Base-by-base conservation (phyloP, 2,888 invertebrate genomes). In the Anagyrus pseudococci region DNA sequence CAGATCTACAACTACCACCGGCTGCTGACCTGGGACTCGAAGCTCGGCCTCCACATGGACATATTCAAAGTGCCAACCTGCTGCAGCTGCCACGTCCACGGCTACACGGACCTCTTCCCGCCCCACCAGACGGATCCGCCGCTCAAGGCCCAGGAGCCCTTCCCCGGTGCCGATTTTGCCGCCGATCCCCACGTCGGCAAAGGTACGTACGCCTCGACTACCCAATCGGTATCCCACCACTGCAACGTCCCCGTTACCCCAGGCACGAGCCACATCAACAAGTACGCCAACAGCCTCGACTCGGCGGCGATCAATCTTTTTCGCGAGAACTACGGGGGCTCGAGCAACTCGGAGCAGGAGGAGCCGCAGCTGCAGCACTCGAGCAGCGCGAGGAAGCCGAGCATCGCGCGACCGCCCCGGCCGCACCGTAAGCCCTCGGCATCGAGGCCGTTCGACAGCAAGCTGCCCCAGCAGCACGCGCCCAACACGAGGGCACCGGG, bases 1-100 rank as follows among this genome's bases (percentile, higher is more conserved):
- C 93, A 93, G 84, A 89, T 93, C 0, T 92, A 91, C 77, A 92
- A 92, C 74, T 92, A 92, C 72, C 93, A 93, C 73, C 85, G 93
- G 4, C 83, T 93, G 0, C 77, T 93, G 3, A 91, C 92, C 0
- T 93, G 93, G 92, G 92, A 92, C 74, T 88, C 90, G 67, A 87
- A 88, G 58, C 86, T 89, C 53, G 92, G 92, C 10, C 84, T 93
- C 1, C 92, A 92, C 70, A 91, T 92, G 85, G 93, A 92, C 74
- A 91, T 92, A 64, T 92, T 92, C 72, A 92, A 92, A 84, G 91
- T 90, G 1, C 92, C 92, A 25, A 91, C 91, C 0, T 92, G 92
- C 71, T 93, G 92, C 73, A 90, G 91, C 2, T 93, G 92, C 73
- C 92, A 92, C 75, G 88, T 93, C 13, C 89, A 90, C 75, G 91